These are phyloP conservation scores for Thereva nobilitata DNA, from an alignment of 2,888 invertebrate genomes.

Conservation along the genomic window DNA sequence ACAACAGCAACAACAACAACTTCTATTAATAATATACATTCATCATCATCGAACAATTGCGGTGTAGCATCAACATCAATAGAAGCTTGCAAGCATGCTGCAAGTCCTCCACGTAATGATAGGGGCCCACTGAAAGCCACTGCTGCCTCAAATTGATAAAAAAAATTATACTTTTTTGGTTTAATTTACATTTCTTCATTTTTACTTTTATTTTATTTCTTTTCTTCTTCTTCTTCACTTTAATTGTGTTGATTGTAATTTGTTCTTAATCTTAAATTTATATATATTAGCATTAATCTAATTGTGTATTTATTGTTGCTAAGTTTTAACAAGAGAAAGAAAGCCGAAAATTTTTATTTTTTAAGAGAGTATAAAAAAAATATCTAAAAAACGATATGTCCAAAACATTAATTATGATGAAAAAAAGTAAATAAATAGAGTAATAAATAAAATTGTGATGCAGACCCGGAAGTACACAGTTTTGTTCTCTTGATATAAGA, in stretches of 20 bases:
- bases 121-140: slow-evolving; percentile 46
- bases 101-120: slow-evolving; percentile 44
- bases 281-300: slow-evolving; percentile 13
- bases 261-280: slow-evolving; percentile 21
- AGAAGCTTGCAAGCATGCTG: slow-evolving; percentile 46
- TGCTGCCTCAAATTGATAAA: slow-evolving; percentile 45
- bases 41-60: slow-evolving; percentile 14
- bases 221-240: slow-evolving; percentile 6
- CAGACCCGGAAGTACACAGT: too few species aligned
- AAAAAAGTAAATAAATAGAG: background rate
- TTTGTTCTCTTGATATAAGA: too few species aligned
- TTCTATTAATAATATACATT: slow-evolving; percentile 4
- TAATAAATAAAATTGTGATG: slow-evolving; percentile 6
- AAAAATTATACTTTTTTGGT: slow-evolving; percentile 5
- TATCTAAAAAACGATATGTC: background rate
- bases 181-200: background rate
- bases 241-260: slow-evolving; percentile 25
- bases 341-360: slow-evolving; percentile 18
- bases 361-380: slow-evolving; percentile 23
- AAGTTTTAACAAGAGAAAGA: slow-evolving; percentile 15
- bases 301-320: slow-evolving; percentile 37
- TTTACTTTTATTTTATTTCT: background rate
- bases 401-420: background rate
- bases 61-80: slow-evolving; percentile 38
- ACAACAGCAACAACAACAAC: slow-evolving; percentile 14